These are phyloP conservation scores for Echiichthys vipera DNA, from an alignment of 2,797 vertebrate species.

Conservation along the genomic window DNA sequence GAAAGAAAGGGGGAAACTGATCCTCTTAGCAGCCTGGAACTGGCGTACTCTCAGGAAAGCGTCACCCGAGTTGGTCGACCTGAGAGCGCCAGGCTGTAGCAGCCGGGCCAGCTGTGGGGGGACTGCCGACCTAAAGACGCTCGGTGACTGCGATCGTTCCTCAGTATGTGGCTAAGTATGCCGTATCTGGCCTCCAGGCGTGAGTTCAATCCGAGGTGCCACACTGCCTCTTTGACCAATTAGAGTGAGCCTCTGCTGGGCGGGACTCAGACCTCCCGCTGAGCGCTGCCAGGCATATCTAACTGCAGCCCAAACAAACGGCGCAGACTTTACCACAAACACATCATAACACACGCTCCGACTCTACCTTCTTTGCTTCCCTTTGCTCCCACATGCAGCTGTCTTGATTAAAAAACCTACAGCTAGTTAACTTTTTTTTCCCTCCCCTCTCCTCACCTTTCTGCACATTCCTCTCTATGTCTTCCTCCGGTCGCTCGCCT, in stretches of 20 bases:
- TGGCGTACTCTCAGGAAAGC: slow-evolving; percentile 77
- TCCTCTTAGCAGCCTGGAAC: slow-evolving; percentile 79
- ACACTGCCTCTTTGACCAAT: slow-evolving; percentile 70
- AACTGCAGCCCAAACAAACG: slow-evolving; percentile 63
- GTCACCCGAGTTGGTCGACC: slow-evolving; percentile 76
- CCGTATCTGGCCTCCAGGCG: slow-evolving; percentile 57
- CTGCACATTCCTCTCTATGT: slow-evolving; percentile 50
- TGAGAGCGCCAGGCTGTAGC: slow-evolving; percentile 53
- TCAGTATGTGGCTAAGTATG: slow-evolving; percentile 51
- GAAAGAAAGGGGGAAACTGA: slow-evolving; percentile 76
- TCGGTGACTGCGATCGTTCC: slow-evolving; percentile 46
- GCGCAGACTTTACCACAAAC: slow-evolving; percentile 63
- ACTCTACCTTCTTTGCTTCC: slow-evolving; percentile 43
- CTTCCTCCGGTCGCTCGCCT: slow-evolving; percentile 58
- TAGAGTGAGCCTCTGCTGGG: slow-evolving; percentile 65
- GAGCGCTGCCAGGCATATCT: slow-evolving; percentile 67
- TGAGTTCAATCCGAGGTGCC: slow-evolving; percentile 58
- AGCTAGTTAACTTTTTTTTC: slow-evolving; percentile 42
- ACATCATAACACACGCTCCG: slow-evolving; percentile 60
- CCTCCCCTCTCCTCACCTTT: slow-evolving; percentile 48
- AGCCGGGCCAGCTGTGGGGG: slow-evolving; percentile 16
- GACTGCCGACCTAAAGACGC: slow-evolving; percentile 53
- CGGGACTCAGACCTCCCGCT: slow-evolving; percentile 60
- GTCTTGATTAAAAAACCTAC: slow-evolving; percentile 58
- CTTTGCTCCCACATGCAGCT: slow-evolving; percentile 53